These are phyloP conservation scores for Berghia stephanieae DNA, from an alignment of 1,140 invertebrate genomes.

Conservation along the genomic window DNA sequence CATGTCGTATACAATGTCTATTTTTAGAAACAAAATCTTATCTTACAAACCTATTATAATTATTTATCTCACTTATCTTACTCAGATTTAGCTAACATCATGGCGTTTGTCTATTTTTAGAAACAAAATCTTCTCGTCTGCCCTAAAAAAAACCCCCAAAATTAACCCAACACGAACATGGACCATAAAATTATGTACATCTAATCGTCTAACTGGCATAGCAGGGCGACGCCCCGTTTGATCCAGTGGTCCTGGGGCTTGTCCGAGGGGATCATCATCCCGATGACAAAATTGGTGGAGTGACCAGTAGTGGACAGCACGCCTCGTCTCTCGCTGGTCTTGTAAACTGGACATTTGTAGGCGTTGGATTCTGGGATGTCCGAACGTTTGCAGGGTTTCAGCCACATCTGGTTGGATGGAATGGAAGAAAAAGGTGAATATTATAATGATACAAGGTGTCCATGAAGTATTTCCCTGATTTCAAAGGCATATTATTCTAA, in stretches of 20 bases:
- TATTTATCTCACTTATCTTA: too few relatives aligned
- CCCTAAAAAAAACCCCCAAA: too few relatives aligned
- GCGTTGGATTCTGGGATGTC: conserved; percentile 51
- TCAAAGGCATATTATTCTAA: too few relatives aligned
- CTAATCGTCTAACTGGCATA: conserved; percentile 83
- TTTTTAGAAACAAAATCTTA: too few relatives aligned
- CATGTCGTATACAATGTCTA: too few relatives aligned
- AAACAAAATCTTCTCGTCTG: too few relatives aligned
- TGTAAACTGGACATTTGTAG: conserved; percentile 88
- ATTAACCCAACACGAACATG: too few relatives aligned
- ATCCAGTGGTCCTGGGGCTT: conserved; percentile 65
- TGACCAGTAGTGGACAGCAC: conserved; percentile 67
- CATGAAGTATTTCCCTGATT: too few relatives aligned
- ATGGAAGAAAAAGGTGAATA: neutral
- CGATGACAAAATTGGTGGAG: conserved; percentile 67
- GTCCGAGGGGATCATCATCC: conserved; percentile 62
- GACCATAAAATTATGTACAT: too few relatives aligned
- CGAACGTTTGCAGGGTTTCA: conserved; percentile 59
- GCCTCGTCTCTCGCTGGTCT: conserved; percentile 80
- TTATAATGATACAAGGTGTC: neutral
- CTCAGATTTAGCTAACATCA: too few relatives aligned
- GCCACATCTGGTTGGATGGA: conserved; percentile 57
- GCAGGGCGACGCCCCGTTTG: conserved; percentile 68
- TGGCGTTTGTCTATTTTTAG: too few relatives aligned
- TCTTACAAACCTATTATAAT: too few relatives aligned